phyloP scores from a whole-genome alignment of 2,797 vertebrate species.

The Hephaestus fuliginosus region DNA sequence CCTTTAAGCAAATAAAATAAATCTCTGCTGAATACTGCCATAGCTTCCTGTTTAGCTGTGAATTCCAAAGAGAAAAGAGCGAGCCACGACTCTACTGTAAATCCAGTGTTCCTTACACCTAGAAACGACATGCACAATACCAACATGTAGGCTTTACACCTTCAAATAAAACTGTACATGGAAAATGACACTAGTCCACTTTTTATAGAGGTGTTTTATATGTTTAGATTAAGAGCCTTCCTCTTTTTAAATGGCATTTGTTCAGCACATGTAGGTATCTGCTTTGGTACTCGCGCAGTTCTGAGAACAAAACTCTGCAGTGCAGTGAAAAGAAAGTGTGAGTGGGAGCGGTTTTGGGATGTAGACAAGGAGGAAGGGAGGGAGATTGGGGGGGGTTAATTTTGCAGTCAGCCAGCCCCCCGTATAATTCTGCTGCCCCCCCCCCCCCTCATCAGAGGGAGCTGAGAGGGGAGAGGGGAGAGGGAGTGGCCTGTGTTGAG shows the following conservation, averaged over 20 bases:
- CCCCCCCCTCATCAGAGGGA: slow-evolving; percentile 37
- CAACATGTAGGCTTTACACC: slow-evolving; percentile 38
- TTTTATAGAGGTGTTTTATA: slow-evolving; percentile 33
- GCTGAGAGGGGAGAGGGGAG: slow-evolving; percentile 40
- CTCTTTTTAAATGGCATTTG: slow-evolving; percentile 43
- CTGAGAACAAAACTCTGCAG: slow-evolving; percentile 68
- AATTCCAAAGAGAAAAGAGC: slow-evolving; percentile 68
- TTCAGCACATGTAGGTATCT: slow-evolving; percentile 26
- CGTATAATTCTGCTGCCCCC: slow-evolving; percentile 67
- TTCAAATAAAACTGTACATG: slow-evolving; percentile 23
- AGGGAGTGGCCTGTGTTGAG: slow-evolving; percentile 68
- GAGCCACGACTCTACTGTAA: slow-evolving; percentile 61
- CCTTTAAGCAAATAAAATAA: slow-evolving; percentile 83
- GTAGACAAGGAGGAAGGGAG: slow-evolving; percentile 59
- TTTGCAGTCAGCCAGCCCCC: slow-evolving; percentile 69
- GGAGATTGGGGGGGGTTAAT: slow-evolving; percentile 56
- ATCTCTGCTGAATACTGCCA: slow-evolving; percentile 74
- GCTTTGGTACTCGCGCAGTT: slow-evolving; percentile 50
- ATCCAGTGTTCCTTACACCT: slow-evolving; percentile 45
- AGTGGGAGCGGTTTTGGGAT: slow-evolving; percentile 66
- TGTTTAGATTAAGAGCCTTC: slow-evolving; percentile 41
- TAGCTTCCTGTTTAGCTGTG: slow-evolving; percentile 81
- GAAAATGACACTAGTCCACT: slow-evolving; percentile 19
- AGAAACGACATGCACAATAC: slow-evolving; percentile 32
- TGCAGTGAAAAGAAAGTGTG: slow-evolving; percentile 74